phyloP scores from a whole-genome alignment of 2,888 invertebrate genomes.

The Phalera bucephala region DNA sequence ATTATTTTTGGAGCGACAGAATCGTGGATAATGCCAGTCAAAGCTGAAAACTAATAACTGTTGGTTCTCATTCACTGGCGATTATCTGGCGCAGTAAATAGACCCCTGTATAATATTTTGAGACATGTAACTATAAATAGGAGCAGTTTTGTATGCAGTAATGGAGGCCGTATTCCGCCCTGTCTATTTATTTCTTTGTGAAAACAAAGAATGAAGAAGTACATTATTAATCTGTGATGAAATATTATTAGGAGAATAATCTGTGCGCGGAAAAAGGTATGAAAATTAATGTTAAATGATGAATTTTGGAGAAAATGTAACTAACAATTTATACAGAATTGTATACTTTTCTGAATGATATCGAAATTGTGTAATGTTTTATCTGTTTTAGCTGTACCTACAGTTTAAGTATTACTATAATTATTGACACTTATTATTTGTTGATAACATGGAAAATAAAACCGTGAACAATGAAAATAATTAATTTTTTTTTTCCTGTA shows the following conservation, averaged over 20 bases:
- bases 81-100: conserved; percentile 35
- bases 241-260: conserved; percentile 64
- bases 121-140: conserved; percentile 36
- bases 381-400: conserved; percentile 72
- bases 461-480: conserved; percentile 57
- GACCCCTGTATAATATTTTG: conserved; percentile 45
- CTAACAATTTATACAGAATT: conserved; percentile 50
- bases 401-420: conserved; percentile 78
- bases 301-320: conserved; percentile 51
- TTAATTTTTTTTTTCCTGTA: conserved; percentile 7
- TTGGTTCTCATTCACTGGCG: conserved; percentile 28
- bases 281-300: conserved; percentile 39
- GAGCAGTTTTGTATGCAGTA: conserved; percentile 47
- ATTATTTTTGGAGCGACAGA: conserved; percentile 51
- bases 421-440: conserved; percentile 75
- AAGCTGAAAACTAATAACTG: conserved; percentile 11
- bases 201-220: conserved; percentile 65
- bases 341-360: conserved; percentile 59
- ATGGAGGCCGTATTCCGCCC: conserved; percentile 56
- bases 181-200: conserved; percentile 47
- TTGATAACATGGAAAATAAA: conserved; percentile 67
- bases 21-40: conserved; percentile 33
- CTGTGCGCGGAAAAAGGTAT: conserved; percentile 53
- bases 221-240: conserved; percentile 80
- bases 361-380: conserved; percentile 60